Conservation (phyloP, 1,140 invertebrate species). For the Carposina sasakii region DNA sequence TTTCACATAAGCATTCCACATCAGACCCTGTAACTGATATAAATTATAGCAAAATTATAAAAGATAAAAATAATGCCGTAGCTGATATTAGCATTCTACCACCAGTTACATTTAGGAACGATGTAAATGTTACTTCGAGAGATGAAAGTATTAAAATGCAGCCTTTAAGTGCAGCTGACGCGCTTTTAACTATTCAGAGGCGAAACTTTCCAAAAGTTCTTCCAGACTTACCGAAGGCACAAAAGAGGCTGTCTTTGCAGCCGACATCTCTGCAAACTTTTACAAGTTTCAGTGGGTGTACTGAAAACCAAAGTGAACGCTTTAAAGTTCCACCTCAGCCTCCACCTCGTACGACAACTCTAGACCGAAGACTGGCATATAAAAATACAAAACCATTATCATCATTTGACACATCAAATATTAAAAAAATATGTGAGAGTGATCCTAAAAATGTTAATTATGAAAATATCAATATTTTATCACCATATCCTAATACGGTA, state of each 20-base stretch:
- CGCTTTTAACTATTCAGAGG: constrained; percentile 80
- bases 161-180: constrained; percentile 77
- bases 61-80: constrained; percentile 42
- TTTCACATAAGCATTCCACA: constrained; percentile 81
- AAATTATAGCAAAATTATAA: constrained; percentile 61
- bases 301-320: constrained; percentile 58
- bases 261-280: constrained; percentile 60
- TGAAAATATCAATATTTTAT: constrained; percentile 53
- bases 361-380: constrained; percentile 69
- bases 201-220: constrained; percentile 88
- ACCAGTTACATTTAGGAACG: constrained; percentile 70
- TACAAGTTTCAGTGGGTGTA: constrained; percentile 41
- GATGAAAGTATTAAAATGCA: constrained; percentile 54
- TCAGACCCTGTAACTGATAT: constrained; percentile 79
- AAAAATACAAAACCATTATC: constrained; percentile 54
- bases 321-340: constrained; percentile 75
- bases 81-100: constrained; percentile 64
- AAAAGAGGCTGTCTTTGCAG: constrained; percentile 74
- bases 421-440: constrained; percentile 33
- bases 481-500: constrained; percentile 19
- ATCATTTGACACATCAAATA: constrained; percentile 42
- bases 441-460: constrained; percentile 35
- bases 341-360: constrained; percentile 76
- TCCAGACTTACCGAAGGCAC: constrained; percentile 77
- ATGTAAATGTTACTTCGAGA: constrained; percentile 83